A percentile compares a stretch with the other conserved stretches of the same genome.
Conservation (phyloP, 92 coral and sea anemone genomes). For the Porites rus region DNA sequence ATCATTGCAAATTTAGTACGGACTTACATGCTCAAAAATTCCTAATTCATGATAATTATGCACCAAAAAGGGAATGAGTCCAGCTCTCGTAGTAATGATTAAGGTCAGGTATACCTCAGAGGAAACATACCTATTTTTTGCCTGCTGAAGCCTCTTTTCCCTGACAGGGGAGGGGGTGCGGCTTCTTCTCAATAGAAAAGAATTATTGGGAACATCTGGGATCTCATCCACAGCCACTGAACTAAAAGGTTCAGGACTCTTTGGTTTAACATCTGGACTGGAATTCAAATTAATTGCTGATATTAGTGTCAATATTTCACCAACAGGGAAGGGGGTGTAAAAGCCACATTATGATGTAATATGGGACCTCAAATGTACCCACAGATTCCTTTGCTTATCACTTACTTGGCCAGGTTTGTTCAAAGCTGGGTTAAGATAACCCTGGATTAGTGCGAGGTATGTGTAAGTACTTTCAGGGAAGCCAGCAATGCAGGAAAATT, state of each 20-base stretch:
- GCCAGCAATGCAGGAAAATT: too few species aligned
- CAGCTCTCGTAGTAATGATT: too few species aligned
- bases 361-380: too few species aligned
- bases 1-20: too few species aligned
- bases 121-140: constrained; percentile 22
- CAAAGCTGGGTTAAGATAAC: too few species aligned
- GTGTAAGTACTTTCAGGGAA: neutral
- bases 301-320: neutral
- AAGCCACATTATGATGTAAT: neutral
- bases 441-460: neutral
- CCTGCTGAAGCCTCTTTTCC: constrained; percentile 66
- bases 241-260: constrained; percentile 43
- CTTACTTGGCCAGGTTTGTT: too few species aligned
- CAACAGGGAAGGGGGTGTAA: neutral
- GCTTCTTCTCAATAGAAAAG: constrained; percentile 92
- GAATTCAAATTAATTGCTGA: neutral
- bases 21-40: too few species aligned
- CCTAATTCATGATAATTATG: too few species aligned
- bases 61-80: too few species aligned
- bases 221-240: constrained; percentile 78
- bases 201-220: constrained; percentile 89
- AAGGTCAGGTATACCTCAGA: neutral
- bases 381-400: too few species aligned
- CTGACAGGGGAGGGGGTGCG: constrained; percentile 97
- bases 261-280: constrained; percentile 38